Percentiles rank a stretch among this genome's conserved stretches.
phyloP scores from a whole-genome alignment of 2,797 vertebrate genomes.

The Cuniculus paca region DNA sequence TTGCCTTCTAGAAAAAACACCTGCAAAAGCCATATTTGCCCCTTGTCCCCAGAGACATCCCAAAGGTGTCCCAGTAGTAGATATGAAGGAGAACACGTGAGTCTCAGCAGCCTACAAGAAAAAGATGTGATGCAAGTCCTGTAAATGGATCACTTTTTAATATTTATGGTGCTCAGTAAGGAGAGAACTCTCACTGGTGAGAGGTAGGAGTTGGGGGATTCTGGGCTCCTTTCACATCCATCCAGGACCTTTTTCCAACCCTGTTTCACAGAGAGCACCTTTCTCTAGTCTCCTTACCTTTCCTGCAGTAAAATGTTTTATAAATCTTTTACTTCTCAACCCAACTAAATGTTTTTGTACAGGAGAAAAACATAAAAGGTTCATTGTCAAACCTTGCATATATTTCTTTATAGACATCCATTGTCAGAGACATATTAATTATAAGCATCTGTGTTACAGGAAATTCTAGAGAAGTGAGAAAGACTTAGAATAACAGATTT shows the following conservation, averaged over 20 bases:
- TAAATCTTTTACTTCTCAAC: neutral
- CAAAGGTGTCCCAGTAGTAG: too few species aligned
- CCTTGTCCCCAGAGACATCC: neutral
- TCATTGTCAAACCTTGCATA: neutral
- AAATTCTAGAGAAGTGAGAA: neutral
- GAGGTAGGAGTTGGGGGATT: too few species aligned
- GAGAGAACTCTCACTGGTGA: neutral
- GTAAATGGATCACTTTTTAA: neutral
- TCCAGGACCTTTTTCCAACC: neutral
- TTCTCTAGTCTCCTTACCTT: neutral
- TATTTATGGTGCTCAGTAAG: rapidly evolving
- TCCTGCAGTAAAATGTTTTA: neutral
- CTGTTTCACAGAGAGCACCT: neutral
- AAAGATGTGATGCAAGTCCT: neutral
- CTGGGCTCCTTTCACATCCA: rapidly evolving
- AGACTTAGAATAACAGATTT: neutral
- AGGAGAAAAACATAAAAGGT: neutral
- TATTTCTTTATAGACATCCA: neutral
- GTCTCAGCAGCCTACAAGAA: rapidly evolving
- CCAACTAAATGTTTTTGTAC: neutral
- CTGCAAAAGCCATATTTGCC: neutral
- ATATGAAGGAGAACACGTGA: neutral
- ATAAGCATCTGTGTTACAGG: neutral
- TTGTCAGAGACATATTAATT: neutral
- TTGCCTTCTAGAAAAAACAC: neutral